Conservation (phyloP, 2,797 vertebrate species). For the Lophotriccus pileatus region DNA sequence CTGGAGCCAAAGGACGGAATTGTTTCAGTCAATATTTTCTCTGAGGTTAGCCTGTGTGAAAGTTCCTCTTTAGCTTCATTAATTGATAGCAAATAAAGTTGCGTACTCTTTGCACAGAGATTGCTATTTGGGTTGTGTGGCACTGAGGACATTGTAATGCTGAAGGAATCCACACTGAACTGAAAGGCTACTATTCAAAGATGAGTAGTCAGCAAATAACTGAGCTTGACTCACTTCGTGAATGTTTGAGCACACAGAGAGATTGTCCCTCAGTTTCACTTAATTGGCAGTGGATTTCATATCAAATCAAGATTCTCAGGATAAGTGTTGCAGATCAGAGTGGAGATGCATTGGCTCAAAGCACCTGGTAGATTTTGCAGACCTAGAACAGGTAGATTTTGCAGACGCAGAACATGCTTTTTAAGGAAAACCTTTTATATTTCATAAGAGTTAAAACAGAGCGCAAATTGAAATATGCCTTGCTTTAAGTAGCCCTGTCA, state of each 20-base stretch:
- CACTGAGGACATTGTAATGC: not conserved
- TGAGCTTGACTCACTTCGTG: not conserved
- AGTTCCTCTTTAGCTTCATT: slow-evolving; percentile 4
- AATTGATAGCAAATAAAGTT: slow-evolving; percentile 22
- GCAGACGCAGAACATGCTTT: not conserved
- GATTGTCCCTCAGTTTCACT: slow-evolving; percentile 6
- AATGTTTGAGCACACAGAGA: slow-evolving; percentile 23
- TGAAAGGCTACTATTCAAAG: slow-evolving; percentile 14
- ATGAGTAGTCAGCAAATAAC: slow-evolving; percentile 43
- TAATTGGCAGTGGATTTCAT: not conserved
- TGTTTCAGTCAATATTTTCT: slow-evolving; percentile 29
- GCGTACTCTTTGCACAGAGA: not conserved
- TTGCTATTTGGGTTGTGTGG: not conserved
- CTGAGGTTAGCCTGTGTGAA: not conserved
- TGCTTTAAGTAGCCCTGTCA: not conserved
- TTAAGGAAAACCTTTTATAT: not conserved
- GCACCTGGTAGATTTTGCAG: not conserved
- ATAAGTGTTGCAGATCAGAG: slow-evolving; percentile 24
- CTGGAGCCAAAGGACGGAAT: not conserved
- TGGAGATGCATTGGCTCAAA: not conserved
- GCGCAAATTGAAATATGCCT: not conserved
- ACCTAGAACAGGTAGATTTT: not conserved
- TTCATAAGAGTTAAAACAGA: not conserved
- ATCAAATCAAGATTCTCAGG: not conserved
- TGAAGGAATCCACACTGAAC: slow-evolving; percentile 11